Base-by-base conservation (phyloP, 2,888 invertebrate species). In the Pristionchus entomophagus region DNA sequence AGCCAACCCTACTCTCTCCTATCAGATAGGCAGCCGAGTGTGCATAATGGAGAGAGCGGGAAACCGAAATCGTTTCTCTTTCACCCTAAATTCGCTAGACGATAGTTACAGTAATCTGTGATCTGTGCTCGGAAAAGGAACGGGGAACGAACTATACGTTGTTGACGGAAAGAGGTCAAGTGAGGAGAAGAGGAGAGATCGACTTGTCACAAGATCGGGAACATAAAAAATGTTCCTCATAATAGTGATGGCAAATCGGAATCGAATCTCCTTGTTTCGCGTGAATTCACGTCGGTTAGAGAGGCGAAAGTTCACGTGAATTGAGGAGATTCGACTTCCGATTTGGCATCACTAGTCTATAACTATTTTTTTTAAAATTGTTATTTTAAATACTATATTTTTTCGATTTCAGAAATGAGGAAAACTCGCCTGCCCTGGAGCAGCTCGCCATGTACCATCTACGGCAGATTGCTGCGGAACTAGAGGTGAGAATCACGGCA, bases 371-470 rank as follows among this genome's bases (percentile, higher is more conserved):
- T 19, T 22, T 17, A 26, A 73, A 5, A 32, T 35, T 3, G 1
- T 22, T 12, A 29, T 32, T 19, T 35, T n/a, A 17, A 65, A 35
- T 32, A 17, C 32, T 22, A 59, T 35, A 26, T 12, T 45, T 12
- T 26, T 6, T 19, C 35, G 3, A n/a, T 41, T 82, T 59, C 82
- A 82, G 82, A 45, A 59, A 82, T 26, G 82, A 78, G 19, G 51
- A 82, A 19, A 56, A 38, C 82, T 22, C 12, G 26, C 45, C 82
- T n/a, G 82, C 82, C 14, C 56, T 82, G n/a, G 82, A 82, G 82
- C 82, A 59, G 38, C 82, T 82, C 26, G 82, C 82, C 12, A n/a
- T 82, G 29, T 59, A 82, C 59, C 82, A 82, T 59, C 38, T 82
- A 17, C 82, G 82, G 26, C 45, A n/a, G 38, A 82, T 82, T 35